Conservation (phyloP, 2,113 vertebrate species). For the Sterrhoptilus dennistouni region DNA sequence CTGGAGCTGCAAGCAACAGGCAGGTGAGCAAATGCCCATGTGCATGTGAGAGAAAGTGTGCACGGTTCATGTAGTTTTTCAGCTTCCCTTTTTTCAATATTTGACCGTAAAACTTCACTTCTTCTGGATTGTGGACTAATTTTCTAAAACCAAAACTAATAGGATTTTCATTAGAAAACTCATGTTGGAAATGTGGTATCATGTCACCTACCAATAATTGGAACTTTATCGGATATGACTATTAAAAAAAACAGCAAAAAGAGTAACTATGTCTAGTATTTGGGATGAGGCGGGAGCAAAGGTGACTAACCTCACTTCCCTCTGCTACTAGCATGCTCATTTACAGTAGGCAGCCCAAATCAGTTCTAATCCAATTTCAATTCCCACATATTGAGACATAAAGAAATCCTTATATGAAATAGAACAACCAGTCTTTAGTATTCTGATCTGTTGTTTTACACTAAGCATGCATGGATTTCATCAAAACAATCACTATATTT, state of each 20-base stretch:
- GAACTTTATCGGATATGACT: not conserved
- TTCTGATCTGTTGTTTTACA: not conserved
- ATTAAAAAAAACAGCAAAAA: not conserved
- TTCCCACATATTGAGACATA: not conserved
- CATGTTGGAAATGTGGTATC: not conserved
- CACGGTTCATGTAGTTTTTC: not conserved
- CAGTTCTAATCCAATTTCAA: not conserved
- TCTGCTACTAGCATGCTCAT: not conserved
- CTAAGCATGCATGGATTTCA: not conserved
- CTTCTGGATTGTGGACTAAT: not conserved
- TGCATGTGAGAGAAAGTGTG: not conserved
- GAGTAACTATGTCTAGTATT: not conserved
- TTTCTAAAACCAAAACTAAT: not conserved
- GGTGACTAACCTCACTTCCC: not conserved
- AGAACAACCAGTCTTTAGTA: not conserved
- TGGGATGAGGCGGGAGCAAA: accelerated
- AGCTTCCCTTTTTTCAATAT: not conserved
- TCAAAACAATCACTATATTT: not conserved
- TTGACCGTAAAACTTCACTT: not conserved
- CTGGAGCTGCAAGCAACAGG: not conserved
- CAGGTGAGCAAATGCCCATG: accelerated
- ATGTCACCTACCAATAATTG: not conserved
- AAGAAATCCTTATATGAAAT: not conserved
- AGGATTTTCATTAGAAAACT: not conserved
- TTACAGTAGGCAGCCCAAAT: not conserved